Percentiles rank a stretch among this genome's conserved stretches.
Evolutionary conservation across 1,140 invertebrate genomes (phyloP).

Genomic region (Hyles vespertilio): DNA sequence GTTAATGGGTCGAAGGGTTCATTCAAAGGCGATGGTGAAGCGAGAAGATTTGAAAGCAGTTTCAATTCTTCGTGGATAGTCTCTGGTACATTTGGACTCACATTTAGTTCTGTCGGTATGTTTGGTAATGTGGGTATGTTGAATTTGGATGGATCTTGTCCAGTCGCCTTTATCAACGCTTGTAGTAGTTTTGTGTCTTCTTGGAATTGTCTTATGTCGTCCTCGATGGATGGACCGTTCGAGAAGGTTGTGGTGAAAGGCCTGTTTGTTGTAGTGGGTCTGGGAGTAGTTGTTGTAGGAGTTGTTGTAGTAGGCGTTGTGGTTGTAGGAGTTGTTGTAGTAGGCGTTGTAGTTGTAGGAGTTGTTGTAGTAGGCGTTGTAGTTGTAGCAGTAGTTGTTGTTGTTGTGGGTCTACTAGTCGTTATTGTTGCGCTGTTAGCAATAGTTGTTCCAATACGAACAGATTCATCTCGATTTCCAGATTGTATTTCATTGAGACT

Average conservation of each 20-base stretch:
- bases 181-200: slow-evolving; percentile 72
- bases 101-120: slow-evolving; percentile 30
- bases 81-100: slow-evolving; percentile 41
- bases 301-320: slow-evolving; percentile 34
- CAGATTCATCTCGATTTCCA: slow-evolving; percentile 26
- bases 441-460: slow-evolving; percentile 36
- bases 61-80: slow-evolving; percentile 45
- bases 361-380: slow-evolving; percentile 34
- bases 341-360: slow-evolving; percentile 35
- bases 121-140: slow-evolving; percentile 62
- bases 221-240: slow-evolving; percentile 59
- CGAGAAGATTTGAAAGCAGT: slow-evolving; percentile 50
- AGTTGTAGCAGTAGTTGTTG: slow-evolving; percentile 38
- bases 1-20: slow-evolving; percentile 51
- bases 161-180: slow-evolving; percentile 66
- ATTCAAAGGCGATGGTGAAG: slow-evolving; percentile 54
- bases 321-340: slow-evolving; percentile 30
- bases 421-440: slow-evolving; percentile 29
- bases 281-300: slow-evolving; percentile 28
- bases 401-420: slow-evolving; percentile 26
- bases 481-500: slow-evolving; percentile 68
- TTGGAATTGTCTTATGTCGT: slow-evolving; percentile 70
- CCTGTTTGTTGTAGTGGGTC: slow-evolving; percentile 35
- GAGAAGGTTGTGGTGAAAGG: slow-evolving; percentile 34
- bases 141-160: slow-evolving; percentile 68